Percentiles rank a stretch among this genome's conserved stretches.
Conservation (phyloP, 2,113 vertebrate species). For the Phaethornis superciliosus region DNA sequence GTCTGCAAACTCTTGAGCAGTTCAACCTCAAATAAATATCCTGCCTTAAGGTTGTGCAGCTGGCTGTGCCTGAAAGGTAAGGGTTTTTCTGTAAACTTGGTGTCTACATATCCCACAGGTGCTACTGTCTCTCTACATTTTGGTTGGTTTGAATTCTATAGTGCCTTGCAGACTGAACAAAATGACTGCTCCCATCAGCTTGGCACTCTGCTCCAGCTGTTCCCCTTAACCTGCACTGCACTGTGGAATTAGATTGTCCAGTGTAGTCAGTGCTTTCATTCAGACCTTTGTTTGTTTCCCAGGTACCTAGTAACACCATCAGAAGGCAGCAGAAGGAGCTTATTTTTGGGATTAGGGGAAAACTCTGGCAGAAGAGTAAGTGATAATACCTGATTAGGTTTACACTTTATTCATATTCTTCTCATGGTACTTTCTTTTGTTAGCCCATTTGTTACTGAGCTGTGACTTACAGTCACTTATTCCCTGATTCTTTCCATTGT, state of each 20-base stretch:
- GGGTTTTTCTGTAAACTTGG: background rate
- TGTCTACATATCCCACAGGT: background rate
- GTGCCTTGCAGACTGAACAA: conserved; percentile 25
- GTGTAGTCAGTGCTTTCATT: background rate
- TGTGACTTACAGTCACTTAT: conserved; percentile 6
- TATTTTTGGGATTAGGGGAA: background rate
- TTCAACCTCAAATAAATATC: background rate
- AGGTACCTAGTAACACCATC: background rate
- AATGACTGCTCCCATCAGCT: conserved; percentile 23
- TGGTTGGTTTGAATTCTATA: background rate
- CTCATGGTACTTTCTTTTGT: background rate
- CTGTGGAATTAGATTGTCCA: background rate
- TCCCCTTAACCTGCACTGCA: background rate
- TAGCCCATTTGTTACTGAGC: background rate
- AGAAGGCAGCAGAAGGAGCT: background rate
- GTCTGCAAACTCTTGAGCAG: background rate
- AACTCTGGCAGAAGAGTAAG: background rate
- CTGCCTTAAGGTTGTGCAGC: background rate
- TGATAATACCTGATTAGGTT: background rate
- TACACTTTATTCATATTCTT: background rate
- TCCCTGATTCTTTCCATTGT: background rate
- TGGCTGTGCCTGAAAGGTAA: background rate
- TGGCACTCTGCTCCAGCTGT: background rate
- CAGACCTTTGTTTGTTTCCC: background rate
- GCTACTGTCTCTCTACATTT: conserved; percentile 24